Evolutionary conservation across 2,888 invertebrate species (phyloP), one percentile per base, ranked within the genome.

Genomic region (Caenorhabditis drosophilae): DNA sequence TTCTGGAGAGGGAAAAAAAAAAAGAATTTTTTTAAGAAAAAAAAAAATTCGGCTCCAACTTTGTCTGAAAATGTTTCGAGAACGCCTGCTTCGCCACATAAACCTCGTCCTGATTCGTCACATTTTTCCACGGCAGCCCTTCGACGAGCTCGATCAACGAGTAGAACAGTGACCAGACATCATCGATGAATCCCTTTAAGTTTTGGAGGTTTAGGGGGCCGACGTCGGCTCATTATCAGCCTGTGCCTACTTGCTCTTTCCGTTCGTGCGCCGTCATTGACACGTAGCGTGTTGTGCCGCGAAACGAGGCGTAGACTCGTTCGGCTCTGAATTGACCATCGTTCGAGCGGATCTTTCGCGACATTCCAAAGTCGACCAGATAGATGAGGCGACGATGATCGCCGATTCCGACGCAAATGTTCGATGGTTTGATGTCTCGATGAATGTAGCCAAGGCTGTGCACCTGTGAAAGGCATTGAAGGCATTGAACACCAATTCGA

Each of bases 361-460:
- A 61, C 73, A 73, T 73, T 50, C 70, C 80, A 47, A 80, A 81
- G 45, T 81, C 81, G 41, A 81, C 75, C n/a, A 81, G 53, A 50
- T 71, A 80, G 15, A 78, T 41, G 15, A 70, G 62, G 9, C 74
- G 60, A 7, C 60, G 58, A 35, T 73, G 60, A 40, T 70, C 71
- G 6, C 67, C 62, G 23, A 70, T 49, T 15, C 78, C 78, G n/a
- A 73, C 62, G 53, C 78, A 78, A 41, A 78, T 73, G 58, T 80
- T 82, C 34, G 80, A 75, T 16, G 80, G 80, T 47, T 81, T 81
- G 22, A 81, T 63, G 56, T 81, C 78, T 25, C 76, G 54, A 60
- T 81, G 81, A 26, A 81, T 61, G 48, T 73, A 79, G 31, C 80
- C 80, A 20, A 70, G 51, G 11, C 59, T 46, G 53, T 81, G 81